Conservation (phyloP, 2,797 vertebrate genomes). For the Sardinella longiceps region DNA sequence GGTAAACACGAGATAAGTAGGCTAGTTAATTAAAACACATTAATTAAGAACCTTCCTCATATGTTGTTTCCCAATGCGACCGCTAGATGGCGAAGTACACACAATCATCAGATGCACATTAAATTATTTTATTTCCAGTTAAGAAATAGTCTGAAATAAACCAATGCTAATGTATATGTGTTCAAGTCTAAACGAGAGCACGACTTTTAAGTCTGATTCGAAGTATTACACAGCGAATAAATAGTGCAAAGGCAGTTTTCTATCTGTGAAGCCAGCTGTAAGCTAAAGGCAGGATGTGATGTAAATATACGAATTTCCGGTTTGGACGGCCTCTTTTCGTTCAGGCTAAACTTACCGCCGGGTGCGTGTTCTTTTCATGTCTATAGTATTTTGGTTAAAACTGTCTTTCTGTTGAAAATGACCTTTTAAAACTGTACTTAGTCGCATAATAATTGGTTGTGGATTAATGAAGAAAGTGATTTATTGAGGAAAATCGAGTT, state of each 20-base stretch:
- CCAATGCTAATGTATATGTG: neutral
- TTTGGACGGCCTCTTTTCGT: conserved; percentile 70
- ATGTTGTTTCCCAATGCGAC: neutral
- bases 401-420: neutral
- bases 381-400: neutral
- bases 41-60: neutral
- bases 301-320: conserved; percentile 1
- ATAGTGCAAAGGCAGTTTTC: too few species aligned
- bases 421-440: neutral
- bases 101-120: neutral
- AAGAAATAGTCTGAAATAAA: neutral
- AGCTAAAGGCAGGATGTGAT: neutral
- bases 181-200: too few species aligned
- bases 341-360: conserved; percentile 66
- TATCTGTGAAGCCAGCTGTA: too few species aligned
- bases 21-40: neutral
- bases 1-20: neutral
- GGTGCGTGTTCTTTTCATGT: conserved; percentile 65
- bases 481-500: neutral
- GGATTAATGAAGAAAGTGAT: neutral
- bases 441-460: neutral
- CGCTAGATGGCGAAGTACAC: neutral
- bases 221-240: too few species aligned
- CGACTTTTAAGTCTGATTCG: too few species aligned
- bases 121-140: neutral